Evolutionary conservation across 2,113 vertebrate genomes (phyloP).

Genomic region (Dasyornis broadbenti): DNA sequence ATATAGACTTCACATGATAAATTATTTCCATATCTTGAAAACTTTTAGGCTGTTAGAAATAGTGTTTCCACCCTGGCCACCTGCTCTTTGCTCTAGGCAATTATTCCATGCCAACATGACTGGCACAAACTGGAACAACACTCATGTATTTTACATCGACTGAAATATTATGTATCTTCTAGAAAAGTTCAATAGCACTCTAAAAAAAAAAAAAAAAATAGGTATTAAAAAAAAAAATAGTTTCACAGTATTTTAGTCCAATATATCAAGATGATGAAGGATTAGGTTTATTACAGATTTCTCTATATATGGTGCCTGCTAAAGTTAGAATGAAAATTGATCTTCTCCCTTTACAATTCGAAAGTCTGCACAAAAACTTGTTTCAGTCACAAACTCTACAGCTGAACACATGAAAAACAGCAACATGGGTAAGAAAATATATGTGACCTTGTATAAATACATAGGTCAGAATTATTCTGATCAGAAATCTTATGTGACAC

Average conservation of each 20-base stretch:
- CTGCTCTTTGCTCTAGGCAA: background rate
- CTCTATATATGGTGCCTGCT: background rate
- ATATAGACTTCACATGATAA: background rate
- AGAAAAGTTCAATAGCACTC: background rate
- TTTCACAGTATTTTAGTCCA: background rate
- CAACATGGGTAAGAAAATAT: background rate
- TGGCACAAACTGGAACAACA: background rate
- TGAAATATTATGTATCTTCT: background rate
- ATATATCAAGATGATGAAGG: background rate
- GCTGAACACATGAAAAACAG: background rate
- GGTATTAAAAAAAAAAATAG: background rate
- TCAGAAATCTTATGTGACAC: background rate
- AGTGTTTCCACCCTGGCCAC: background rate
- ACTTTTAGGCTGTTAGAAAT: background rate
- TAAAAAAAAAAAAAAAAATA: background rate
- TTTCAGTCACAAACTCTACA: background rate
- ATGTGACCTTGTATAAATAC: background rate
- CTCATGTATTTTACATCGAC: background rate
- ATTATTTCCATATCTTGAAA: background rate
- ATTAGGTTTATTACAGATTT: background rate
- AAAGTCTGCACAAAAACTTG: background rate
- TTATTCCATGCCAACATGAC: background rate
- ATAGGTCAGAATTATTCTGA: background rate
- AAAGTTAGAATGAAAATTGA: background rate
- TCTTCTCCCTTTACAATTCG: background rate